Percentiles rank a stretch among this genome's conserved stretches.
These are phyloP conservation scores for Sebastes melanostomus DNA, from an alignment of 2,797 vertebrate species.

Conservation along the genomic window DNA sequence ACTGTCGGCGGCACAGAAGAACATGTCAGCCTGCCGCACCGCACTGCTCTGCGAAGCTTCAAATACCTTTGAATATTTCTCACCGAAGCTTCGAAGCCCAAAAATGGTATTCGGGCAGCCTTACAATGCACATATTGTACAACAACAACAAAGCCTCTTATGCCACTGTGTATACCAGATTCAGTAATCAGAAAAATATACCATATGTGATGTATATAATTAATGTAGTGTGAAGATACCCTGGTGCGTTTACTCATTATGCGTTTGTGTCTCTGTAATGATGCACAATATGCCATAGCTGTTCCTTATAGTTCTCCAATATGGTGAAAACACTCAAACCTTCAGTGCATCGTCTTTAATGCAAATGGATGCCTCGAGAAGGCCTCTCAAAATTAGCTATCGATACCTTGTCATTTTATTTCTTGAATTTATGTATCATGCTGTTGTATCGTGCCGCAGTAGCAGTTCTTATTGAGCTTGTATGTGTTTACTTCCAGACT, in stretches of 20 bases:
- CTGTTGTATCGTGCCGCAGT: not conserved
- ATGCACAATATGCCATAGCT: not conserved
- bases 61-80: accelerated
- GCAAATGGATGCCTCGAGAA: not conserved
- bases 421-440: not conserved
- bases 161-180: not conserved
- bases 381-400: not conserved
- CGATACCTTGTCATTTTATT: not conserved
- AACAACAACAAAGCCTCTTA: not conserved
- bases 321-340: not conserved
- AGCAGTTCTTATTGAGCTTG: not conserved
- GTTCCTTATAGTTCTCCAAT: not conserved
- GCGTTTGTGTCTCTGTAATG: no score
- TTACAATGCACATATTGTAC: not conserved
- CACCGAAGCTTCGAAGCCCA: no score
- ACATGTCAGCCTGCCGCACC: no score
- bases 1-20: no score
- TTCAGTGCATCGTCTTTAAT: not conserved
- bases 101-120: no score
- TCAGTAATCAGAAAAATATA: not conserved
- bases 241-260: no score
- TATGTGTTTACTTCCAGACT: slow-evolving; percentile 75
- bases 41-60: no score
- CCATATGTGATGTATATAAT: not conserved
- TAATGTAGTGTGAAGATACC: not conserved